Conservation (phyloP, 2,888 invertebrate species). For the Orthosia cruda region DNA sequence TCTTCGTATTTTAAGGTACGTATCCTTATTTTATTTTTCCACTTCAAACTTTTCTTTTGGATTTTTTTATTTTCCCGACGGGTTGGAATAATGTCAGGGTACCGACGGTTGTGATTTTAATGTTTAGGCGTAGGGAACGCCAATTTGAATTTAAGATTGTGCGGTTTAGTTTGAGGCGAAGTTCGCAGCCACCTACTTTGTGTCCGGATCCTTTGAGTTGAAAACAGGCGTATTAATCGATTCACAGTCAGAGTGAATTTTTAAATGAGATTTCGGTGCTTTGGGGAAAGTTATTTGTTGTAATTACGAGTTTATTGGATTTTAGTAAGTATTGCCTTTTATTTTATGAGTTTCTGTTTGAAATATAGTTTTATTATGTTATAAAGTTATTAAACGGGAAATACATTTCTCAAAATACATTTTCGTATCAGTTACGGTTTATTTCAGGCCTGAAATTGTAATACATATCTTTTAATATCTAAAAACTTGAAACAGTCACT, state of each 20-base stretch:
- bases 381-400: background rate
- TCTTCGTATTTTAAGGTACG: slow-evolving; percentile 65
- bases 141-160: slow-evolving; percentile 60
- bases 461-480: background rate
- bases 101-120: slow-evolving; percentile 34
- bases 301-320: background rate
- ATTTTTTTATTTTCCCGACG: slow-evolving; percentile 8
- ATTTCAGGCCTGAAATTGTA: background rate
- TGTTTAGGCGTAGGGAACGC: slow-evolving; percentile 31
- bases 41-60: background rate
- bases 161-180: slow-evolving; percentile 56
- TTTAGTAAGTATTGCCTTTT: background rate
- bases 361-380: background rate
- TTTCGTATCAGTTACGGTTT: background rate
- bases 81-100: slow-evolving; percentile 25
- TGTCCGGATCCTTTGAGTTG: slow-evolving; percentile 50
- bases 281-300: background rate
- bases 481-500: background rate
- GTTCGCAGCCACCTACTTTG: slow-evolving; percentile 51
- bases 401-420: background rate
- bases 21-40: slow-evolving; percentile 11
- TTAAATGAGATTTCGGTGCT: slow-evolving; percentile 26
- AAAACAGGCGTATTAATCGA: slow-evolving; percentile 44
- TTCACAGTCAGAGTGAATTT: slow-evolving; percentile 33
- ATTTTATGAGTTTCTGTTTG: slow-evolving; percentile 11